A percentile compares a stretch with the other conserved stretches of the same genome.
phyloP scores from a whole-genome alignment of 1,140 invertebrate species.

The Pygmarrhopalites habei region DNA sequence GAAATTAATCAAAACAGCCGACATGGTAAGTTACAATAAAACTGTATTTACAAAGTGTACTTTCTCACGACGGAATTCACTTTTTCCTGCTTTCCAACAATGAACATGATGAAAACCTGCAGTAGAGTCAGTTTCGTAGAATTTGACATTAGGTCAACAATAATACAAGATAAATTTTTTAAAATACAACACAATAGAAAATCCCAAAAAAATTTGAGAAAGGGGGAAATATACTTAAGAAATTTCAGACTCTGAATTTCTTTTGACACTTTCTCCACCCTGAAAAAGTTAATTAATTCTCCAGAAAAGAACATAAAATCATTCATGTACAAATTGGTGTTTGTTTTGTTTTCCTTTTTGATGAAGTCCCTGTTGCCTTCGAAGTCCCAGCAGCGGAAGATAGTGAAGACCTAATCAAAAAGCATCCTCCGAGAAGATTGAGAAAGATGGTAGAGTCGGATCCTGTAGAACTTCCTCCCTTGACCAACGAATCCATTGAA shows the following conservation, averaged over 20 bases:
- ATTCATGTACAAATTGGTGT: neutral
- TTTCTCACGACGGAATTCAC: neutral
- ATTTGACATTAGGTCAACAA: too few relatives aligned
- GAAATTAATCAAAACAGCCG: conserved; percentile 19
- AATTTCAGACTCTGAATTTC: neutral
- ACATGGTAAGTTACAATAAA: conserved; percentile 6
- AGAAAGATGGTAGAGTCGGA: conserved; percentile 18
- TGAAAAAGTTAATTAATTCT: neutral
- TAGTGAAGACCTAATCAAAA: conserved; percentile 15
- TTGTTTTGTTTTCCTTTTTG: neutral
- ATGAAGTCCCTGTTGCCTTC: conserved; percentile 27
- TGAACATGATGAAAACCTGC: too few relatives aligned
- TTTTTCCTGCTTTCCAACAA: too few relatives aligned
- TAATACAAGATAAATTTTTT: too few relatives aligned
- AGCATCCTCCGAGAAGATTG: conserved; percentile 29
- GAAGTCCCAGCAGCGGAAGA: conserved; percentile 30
- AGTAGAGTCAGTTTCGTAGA: too few relatives aligned
- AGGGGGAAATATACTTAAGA: neutral
- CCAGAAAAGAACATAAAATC: neutral
- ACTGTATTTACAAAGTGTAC: neutral
- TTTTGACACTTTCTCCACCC: neutral
- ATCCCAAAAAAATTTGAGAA: neutral
- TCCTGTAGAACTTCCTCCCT: neutral
- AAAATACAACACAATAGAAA: too few relatives aligned
- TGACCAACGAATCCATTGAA: conserved; percentile 26